Base-by-base conservation (phyloP, 2,113 vertebrate species). In the Cariama cristata region DNA sequence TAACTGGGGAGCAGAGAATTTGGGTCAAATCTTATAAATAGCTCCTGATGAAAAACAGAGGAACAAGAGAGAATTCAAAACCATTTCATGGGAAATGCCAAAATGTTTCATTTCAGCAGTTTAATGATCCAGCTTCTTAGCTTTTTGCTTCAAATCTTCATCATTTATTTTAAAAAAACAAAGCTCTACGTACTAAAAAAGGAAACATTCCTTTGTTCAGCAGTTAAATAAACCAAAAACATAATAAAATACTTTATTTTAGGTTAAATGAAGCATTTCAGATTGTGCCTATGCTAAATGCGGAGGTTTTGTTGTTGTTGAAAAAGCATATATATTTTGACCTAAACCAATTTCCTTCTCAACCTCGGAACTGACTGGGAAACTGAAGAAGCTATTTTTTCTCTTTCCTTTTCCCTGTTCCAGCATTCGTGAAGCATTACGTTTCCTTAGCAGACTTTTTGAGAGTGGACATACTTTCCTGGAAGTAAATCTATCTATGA, bases 1-100 rank as follows among this genome's bases (percentile, higher is more conserved):
- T 93, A 38, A 58, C 90, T 76, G 45, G 45, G 81, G 85, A 96
- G 87, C 79, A 93, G 45, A 88, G 90, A 92, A 97, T 96, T 90
- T 97, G 81, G 97, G 97, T 97, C 97, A 96, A 66, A 92, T 79
- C 62, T 79, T 95, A 95, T 92, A 97, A 97, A 97, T 97, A 97
- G 85, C n/a, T 97, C 26, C 67, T 82, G 66, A 62, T 88, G 66
- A 94, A 96, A 96, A 96, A 85, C 66, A 92, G 14, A 88, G 45
- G 74, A 95, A 90, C 87, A 72, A 82, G 81, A 45, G 35, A 93
- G 83, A 95, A 91, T 91, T 97, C 45, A 66, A 79, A 94, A 79
- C 38, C 62, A 66, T 85, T 97, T 94, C 93, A 90, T 2, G 53
- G 77, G 77, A 90, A 94, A 79, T 90, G 63, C 69, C 90, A 79